phyloP scores from a whole-genome alignment of 2,113 vertebrate genomes.

The Cacatua alba region DNA sequence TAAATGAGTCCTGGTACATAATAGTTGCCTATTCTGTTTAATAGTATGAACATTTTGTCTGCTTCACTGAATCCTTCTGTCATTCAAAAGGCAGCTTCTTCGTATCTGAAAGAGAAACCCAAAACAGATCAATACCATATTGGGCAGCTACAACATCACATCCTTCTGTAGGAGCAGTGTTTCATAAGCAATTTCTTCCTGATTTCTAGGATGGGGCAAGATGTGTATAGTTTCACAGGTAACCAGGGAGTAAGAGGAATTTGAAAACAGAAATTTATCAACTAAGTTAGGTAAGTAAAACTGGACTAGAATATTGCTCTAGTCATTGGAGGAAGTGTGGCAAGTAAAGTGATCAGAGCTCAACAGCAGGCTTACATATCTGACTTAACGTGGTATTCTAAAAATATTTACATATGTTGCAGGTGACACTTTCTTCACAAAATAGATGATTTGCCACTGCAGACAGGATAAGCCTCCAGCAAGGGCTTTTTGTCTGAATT shows the following conservation, averaged over 20 bases:
- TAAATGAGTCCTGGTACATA: not conserved
- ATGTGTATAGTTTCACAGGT: not conserved
- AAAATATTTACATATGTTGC: not conserved
- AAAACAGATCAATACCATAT: not conserved
- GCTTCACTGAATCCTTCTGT: not conserved
- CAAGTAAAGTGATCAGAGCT: not conserved
- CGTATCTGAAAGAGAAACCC: not conserved
- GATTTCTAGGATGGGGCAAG: not conserved
- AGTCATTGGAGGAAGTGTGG: not conserved
- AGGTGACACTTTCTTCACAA: not conserved
- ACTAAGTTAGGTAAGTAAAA: not conserved
- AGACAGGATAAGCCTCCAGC: not conserved
- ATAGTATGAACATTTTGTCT: not conserved
- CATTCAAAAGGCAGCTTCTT: not conserved
- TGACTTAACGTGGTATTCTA: not conserved
- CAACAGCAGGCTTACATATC: not conserved
- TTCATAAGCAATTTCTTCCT: not conserved
- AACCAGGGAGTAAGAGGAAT: not conserved
- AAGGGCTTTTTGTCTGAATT: not conserved
- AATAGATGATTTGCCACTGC: not conserved
- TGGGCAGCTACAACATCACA: not conserved
- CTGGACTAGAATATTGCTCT: not conserved
- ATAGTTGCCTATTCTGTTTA: not conserved
- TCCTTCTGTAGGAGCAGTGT: not conserved
- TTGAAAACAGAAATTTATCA: not conserved